Evolutionary conservation across 2,888 invertebrate species (phyloP).

Genomic region (Ceriagrion tenellum): DNA sequence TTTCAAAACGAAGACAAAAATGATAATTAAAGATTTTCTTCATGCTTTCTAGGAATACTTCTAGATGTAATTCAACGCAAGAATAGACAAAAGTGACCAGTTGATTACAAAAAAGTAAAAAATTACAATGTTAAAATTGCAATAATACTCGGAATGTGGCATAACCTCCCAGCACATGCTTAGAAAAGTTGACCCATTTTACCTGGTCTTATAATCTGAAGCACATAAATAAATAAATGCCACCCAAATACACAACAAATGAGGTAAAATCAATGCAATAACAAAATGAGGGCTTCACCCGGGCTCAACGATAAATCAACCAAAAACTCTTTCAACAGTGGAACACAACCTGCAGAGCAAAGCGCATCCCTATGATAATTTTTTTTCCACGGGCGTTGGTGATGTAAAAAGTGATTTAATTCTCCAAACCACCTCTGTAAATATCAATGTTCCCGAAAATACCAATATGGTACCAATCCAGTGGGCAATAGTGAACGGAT

Average conservation of each 20-base stretch:
- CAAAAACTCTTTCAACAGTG: not conserved
- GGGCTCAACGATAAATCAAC: not conserved
- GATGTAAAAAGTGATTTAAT: not conserved
- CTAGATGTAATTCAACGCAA: not conserved
- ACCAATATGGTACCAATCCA: slow-evolving; percentile 95
- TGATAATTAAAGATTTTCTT: not conserved
- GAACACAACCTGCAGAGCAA: not conserved
- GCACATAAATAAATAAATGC: not conserved
- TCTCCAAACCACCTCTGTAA: slow-evolving; percentile 86
- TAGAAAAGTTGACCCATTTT: not conserved
- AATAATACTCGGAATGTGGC: not conserved
- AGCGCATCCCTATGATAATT: not conserved
- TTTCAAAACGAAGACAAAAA: not conserved
- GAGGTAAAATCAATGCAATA: not conserved
- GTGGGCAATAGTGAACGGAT: slow-evolving; percentile 94
- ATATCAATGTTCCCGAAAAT: slow-evolving; percentile 95
- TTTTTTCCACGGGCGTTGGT: not conserved
- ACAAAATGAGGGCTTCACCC: not conserved
- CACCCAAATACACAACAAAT: not conserved
- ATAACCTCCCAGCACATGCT: not conserved
- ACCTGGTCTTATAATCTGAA: not conserved
- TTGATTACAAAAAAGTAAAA: not conserved
- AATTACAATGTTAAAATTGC: not conserved
- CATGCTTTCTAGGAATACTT: not conserved
- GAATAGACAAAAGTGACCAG: not conserved